Evolutionary conservation across 2,797 vertebrate species (phyloP).

Genomic region (Chloroceryle inda): DNA sequence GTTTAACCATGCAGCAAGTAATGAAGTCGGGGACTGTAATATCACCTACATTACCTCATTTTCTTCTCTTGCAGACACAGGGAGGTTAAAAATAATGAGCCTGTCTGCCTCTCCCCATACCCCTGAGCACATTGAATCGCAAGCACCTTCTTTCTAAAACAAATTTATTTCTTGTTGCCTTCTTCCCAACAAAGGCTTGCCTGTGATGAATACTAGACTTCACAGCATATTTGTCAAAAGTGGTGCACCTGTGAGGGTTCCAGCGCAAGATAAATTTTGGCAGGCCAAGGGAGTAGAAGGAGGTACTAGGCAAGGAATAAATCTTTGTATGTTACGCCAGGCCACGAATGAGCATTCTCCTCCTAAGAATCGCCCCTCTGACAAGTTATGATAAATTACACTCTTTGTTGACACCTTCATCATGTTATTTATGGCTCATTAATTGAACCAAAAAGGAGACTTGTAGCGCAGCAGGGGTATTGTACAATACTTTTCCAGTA

Average conservation of each 20-base stretch:
- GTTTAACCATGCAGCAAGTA: constrained; percentile 59
- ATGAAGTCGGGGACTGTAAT: constrained; percentile 62
- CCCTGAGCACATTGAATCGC: constrained; percentile 82
- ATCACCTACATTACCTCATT: constrained; percentile 56
- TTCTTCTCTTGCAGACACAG: constrained; percentile 59
- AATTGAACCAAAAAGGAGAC: constrained; percentile 95
- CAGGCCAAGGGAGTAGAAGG: constrained; percentile 68
- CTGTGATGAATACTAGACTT: constrained; percentile 86
- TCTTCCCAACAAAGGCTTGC: constrained; percentile 87
- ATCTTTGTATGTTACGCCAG: constrained; percentile 85
- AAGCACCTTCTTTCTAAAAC: constrained; percentile 88
- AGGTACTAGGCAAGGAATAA: constrained; percentile 87
- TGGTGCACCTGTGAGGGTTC: constrained; percentile 92
- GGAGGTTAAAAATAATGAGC: constrained; percentile 72
- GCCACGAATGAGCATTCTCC: constrained; percentile 86
- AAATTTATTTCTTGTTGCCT: constrained; percentile 93
- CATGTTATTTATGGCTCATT: constrained; percentile 99
- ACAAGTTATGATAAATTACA: constrained; percentile 95
- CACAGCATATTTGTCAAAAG: constrained; percentile 94
- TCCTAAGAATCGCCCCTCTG: constrained; percentile 86
- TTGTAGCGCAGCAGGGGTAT: constrained; percentile 90
- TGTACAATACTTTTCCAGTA: constrained; percentile 77
- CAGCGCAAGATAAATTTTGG: constrained; percentile 91
- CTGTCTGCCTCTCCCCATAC: constrained; percentile 65
- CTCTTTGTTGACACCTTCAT: constrained; percentile 98